Evolutionary conservation across 1,140 invertebrate species (phyloP).

Genomic region (Battus philenor): DNA sequence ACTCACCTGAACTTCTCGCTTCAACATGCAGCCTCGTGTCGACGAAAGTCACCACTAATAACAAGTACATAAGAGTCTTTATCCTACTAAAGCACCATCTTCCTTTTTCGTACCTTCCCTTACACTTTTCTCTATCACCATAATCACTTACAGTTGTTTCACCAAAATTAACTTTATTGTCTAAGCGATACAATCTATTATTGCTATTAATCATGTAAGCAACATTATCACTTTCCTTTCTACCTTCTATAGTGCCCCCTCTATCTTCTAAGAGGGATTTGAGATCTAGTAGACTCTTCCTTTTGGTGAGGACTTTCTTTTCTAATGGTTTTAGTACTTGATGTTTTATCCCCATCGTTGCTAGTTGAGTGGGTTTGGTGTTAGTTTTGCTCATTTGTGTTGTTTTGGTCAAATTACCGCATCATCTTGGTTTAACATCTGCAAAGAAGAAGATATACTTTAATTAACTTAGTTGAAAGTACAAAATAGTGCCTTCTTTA

Average conservation of each 20-base stretch:
- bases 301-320: slow-evolving; percentile 45
- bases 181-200: slow-evolving; percentile 42
- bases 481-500: too few relatives aligned
- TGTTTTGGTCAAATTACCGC: slow-evolving; percentile 48
- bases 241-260: slow-evolving; percentile 41
- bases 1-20: slow-evolving; percentile 62
- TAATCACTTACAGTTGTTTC: slow-evolving; percentile 38
- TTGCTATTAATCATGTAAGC: slow-evolving; percentile 30
- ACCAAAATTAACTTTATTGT: slow-evolving; percentile 39
- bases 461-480: too few relatives aligned
- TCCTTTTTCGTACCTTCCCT: slow-evolving; percentile 25
- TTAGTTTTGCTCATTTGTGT: slow-evolving; percentile 30
- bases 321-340: slow-evolving; percentile 40
- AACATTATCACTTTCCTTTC: slow-evolving; percentile 26
- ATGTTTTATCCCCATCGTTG: slow-evolving; percentile 34
- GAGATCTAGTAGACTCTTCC: slow-evolving; percentile 53
- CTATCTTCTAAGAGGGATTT: slow-evolving; percentile 66
- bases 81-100: slow-evolving; percentile 53
- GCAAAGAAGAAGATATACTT: slow-evolving; percentile 46
- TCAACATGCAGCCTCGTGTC: slow-evolving; percentile 46
- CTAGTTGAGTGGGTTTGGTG: slow-evolving; percentile 27
- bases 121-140: slow-evolving; percentile 39
- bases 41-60: slow-evolving; percentile 49
- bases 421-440: slow-evolving; percentile 58
- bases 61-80: slow-evolving; percentile 53